These are phyloP conservation scores for Mactromeris polynyma DNA, from an alignment of 2,888 invertebrate genomes.

Conservation along the genomic window DNA sequence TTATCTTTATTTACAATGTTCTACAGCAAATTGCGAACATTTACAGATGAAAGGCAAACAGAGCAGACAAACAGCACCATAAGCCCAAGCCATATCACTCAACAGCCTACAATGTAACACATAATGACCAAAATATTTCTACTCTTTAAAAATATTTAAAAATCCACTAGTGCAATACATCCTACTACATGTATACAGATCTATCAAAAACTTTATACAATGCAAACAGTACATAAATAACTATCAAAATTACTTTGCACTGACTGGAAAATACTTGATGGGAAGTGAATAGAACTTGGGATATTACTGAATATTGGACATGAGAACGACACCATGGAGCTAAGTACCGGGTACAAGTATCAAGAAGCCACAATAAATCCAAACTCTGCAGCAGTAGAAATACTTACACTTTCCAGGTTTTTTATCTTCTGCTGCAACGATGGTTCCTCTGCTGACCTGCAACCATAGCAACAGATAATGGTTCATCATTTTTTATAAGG, in stretches of 20 bases:
- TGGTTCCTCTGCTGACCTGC: conserved; percentile 36
- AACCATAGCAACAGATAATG: neutral
- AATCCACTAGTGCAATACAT: no score
- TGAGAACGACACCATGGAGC: no score
- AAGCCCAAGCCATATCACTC: neutral
- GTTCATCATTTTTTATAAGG: no score
- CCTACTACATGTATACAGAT: no score
- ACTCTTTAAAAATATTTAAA: no score
- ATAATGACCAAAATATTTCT: no score
- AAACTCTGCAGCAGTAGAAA: neutral
- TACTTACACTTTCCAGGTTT: conserved; percentile 73
- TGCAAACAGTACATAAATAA: no score
- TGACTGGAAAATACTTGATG: no score
- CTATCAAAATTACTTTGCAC: no score
- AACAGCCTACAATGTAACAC: neutral
- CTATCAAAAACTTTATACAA: no score
- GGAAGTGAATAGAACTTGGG: no score
- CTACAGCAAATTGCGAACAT: neutral
- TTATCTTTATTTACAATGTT: neutral
- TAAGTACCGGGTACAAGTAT: neutral
- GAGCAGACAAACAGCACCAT: neutral
- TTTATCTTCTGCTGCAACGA: conserved; percentile 63
- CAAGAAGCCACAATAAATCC: neutral
- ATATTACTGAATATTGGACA: no score
- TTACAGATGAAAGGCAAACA: neutral